phyloP scores from a whole-genome alignment of 2,797 vertebrate genomes.

The Dendrocincla fuliginosa region DNA sequence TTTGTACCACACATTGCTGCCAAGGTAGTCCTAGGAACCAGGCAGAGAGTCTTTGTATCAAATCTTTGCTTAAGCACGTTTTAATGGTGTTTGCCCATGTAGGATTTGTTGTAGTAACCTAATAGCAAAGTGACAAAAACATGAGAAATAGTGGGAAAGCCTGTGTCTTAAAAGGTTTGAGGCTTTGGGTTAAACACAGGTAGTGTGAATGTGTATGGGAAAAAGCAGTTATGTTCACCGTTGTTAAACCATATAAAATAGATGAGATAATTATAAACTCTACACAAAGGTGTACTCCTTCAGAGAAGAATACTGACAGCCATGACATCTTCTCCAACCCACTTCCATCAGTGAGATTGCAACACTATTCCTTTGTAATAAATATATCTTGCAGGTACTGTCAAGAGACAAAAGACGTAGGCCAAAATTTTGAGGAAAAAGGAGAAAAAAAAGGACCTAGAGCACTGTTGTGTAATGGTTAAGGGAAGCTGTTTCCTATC shows the following conservation, averaged over 20 bases:
- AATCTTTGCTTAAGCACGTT: not conserved
- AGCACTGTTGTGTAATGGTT: not conserved
- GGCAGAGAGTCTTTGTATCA: not conserved
- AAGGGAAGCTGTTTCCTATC: not conserved
- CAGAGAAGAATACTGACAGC: constrained; percentile 8
- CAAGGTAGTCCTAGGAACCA: not conserved
- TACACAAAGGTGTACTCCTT: constrained; percentile 23
- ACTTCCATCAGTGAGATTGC: not conserved
- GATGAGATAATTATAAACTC: constrained; percentile 50
- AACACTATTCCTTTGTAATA: not conserved
- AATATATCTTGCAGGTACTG: not conserved
- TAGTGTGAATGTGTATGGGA: constrained; percentile 5
- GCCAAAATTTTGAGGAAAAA: not conserved
- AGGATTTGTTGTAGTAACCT: constrained; percentile 33
- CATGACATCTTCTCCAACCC: constrained; percentile 13
- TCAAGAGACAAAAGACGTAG: not conserved
- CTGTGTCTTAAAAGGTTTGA: constrained; percentile 13
- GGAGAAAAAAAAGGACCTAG: not conserved
- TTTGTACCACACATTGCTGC: not conserved
- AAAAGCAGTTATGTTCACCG: constrained; percentile 14
- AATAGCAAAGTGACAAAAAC: constrained; percentile 10
- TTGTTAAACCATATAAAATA: constrained; percentile 25
- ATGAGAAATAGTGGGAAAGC: constrained; percentile 12
- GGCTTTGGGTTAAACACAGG: constrained; percentile 24
- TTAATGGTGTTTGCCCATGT: not conserved